phyloP scores from a whole-genome alignment of 2,888 invertebrate genomes.

The Willowsia nigromaculata region DNA sequence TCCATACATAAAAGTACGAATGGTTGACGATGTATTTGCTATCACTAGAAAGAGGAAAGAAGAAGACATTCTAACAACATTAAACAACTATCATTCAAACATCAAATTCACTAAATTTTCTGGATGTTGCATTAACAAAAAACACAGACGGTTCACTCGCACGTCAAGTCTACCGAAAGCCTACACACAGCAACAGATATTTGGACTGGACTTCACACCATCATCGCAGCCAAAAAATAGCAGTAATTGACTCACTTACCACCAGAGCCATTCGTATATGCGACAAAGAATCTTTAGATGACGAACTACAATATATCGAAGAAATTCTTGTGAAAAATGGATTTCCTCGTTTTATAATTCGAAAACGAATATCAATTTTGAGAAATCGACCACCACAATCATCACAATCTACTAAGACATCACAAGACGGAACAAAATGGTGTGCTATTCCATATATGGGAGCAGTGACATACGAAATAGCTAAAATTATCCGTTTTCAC shows the following conservation, averaged over 20 bases:
- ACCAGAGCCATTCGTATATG: not conserved
- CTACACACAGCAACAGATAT: not conserved
- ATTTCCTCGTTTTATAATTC: not conserved
- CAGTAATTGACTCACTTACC: not conserved
- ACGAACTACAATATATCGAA: not conserved
- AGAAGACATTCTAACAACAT: slow-evolving; percentile 64
- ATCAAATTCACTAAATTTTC: slow-evolving; percentile 74
- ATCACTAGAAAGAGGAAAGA: slow-evolving; percentile 71
- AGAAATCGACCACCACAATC: not conserved
- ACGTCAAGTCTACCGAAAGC: not conserved
- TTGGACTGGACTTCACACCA: not conserved
- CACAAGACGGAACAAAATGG: not conserved
- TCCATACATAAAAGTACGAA: slow-evolving; percentile 34
- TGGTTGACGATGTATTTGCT: slow-evolving; percentile 76
- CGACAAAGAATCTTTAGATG: not conserved
- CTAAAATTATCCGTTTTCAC: not conserved
- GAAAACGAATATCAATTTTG: not conserved
- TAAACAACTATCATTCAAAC: slow-evolving; percentile 60
- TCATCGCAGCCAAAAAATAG: not conserved
- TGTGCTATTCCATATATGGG: not conserved
- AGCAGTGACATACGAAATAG: not conserved
- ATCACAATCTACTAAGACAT: not conserved
- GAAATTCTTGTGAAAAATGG: not conserved
- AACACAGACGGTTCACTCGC: not conserved
- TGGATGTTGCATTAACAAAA: slow-evolving; percentile 49